Base-by-base conservation (phyloP, 1,140 invertebrate species). In the Scaptomyza hsui region DNA sequence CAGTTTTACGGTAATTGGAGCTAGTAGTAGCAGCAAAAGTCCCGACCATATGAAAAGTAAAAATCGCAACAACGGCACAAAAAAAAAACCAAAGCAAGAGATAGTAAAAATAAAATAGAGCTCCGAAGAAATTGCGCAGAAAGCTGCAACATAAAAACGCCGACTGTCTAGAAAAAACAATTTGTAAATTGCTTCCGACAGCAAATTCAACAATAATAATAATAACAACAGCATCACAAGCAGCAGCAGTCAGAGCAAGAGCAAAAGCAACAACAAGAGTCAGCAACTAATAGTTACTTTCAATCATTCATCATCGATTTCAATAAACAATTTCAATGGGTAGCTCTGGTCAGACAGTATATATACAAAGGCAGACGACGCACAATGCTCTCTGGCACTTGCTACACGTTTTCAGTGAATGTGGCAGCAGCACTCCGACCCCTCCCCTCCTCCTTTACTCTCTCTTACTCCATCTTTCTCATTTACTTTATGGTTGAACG, bases 291-390 rank as follows among this genome's bases (percentile, higher is more conserved):
- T 85, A 85, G 81, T 86, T 81, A 85, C 81, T 85, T 85, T 85
- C 81, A 85, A 85, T 85, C 81, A 85, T 85, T 85, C 82, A 85
- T 85, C 81, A 86, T 85, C 81, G 77, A 85, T 85, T 85, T 85
- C 81, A 85, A 85, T 85, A 85, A 85, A 85, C 82, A 81, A 86
- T 88, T 86, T 85, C 81, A 81, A 85, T 85, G 73, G 81, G 29
- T 63, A 55, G 52, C 35, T 29, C 26, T 37, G 56, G 45, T 21
- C 68, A 56, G 48, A 55, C 51, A 61, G 16, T 39, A 42, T 26
- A 26, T 37, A 55, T 39, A 49, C 24, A 56, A 60, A 62, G 37
- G 52, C 42, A 74, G 53, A 71, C 56, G 67, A 74, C 53, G 59
- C 74, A 77, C 61, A 77, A 68, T 72, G 74, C 64, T 41, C 64